Evolutionary conservation across 2,113 vertebrate species (phyloP), one percentile per base, ranked within the genome.

Genomic region (Indicator indicator): DNA sequence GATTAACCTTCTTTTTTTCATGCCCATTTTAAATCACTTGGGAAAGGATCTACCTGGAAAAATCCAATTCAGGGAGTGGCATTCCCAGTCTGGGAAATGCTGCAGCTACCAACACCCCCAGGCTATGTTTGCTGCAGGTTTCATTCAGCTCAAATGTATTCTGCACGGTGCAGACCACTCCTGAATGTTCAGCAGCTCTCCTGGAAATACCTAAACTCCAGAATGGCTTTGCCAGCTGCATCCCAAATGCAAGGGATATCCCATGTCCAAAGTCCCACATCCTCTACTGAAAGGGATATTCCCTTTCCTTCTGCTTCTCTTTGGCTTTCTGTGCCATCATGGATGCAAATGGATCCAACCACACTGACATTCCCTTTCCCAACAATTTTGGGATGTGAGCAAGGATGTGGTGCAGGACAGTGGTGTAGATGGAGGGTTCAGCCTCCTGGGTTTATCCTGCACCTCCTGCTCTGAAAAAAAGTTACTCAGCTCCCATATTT

Each of bases 181-280:
- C 15, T 33, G 85, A n/a, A 40, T 0, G 2, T 16, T 70, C 69
- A 55, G 13, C 68, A 27, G 17, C 32, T 56, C 63, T 59, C 42
- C 82, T 46, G 55, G 50, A 46, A 28, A 28, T 1, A 54, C 19
- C 42, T 26, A 17, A 78, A n/a, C 36, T 58, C 38, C 36, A 54
- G n/a, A 75, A 63, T 8, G 30, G 27, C 9, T 20, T 46, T 59
- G 6, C 2, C 38, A 33, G 42, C 86, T 54, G 14, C 59, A 86
- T 17, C 50, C 33, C 59, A 40, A 50, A 88, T 2, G 16, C 44
- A 36, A 36, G 11, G 36, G 30, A 36, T 11, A 36, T 17, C 63
- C 48, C 63, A 56, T 0, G 0, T 46, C 54, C 65, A 48, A 44
- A 71, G 78, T 32, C 33, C 56, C 3, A 2, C 1, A 0, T 7